A percentile compares a stretch with the other conserved stretches of the same genome.
Evolutionary conservation across 2,113 vertebrate genomes (phyloP).

Genomic region (Mastomys natalensis): DNA sequence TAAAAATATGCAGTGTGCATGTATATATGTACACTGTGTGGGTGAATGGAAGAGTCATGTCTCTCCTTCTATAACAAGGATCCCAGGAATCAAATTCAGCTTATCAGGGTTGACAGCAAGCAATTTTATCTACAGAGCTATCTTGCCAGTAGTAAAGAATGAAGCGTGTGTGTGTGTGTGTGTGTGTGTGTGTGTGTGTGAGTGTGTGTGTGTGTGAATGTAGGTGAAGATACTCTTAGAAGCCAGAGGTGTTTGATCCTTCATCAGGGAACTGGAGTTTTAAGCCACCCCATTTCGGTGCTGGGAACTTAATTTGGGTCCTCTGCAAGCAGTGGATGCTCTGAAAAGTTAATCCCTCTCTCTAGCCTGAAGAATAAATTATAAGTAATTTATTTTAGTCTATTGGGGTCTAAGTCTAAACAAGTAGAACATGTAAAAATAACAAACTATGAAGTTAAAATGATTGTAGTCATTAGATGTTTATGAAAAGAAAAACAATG

Average conservation of each 20-base stretch:
- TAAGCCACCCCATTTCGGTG: too few relatives aligned
- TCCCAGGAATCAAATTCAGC: background rate
- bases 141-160: background rate
- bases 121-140: too few relatives aligned
- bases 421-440: background rate
- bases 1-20: background rate
- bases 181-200: background rate
- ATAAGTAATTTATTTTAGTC: background rate
- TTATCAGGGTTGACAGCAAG: background rate
- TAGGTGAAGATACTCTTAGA: too few relatives aligned
- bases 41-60: background rate
- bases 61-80: background rate
- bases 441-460: background rate
- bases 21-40: background rate
- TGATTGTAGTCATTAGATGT: background rate
- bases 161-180: background rate
- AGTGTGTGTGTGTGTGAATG: background rate
- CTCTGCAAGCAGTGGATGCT: background rate
- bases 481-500: background rate
- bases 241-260: background rate
- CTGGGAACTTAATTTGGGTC: background rate
- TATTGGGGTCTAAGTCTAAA: background rate
- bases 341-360: background rate
- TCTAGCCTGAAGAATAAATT: background rate
- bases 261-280: background rate